Evolutionary conservation across 1,140 invertebrate genomes (phyloP), one percentile per base, ranked within the genome.

Genomic region (Cryptotermes secundus): DNA sequence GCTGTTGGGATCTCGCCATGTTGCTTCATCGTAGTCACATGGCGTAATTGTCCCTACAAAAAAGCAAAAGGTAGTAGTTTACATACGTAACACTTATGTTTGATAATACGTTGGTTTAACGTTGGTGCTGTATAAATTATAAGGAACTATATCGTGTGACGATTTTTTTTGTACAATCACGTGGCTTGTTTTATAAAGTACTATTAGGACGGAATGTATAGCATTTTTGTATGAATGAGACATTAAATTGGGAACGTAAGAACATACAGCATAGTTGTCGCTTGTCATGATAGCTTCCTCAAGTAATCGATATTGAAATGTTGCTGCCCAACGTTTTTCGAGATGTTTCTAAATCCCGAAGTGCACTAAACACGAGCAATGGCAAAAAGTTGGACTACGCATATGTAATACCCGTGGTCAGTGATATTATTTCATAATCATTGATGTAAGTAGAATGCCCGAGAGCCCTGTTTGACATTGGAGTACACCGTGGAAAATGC

Each of bases 1-100:
- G 59, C 59, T 72, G 59, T 72, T 72, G 59, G 59, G 59, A 72
- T 31, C 59, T 72, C 59, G 59, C 59, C 59, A 72, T 72, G 59
- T 72, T 72, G 59, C 31, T 26, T 72, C 59, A 72, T 72, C 31
- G 59, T 31, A 72, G 59, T 72, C 59, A 72, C 59, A 72, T 72
- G 59, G 59, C 59, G 6, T 31, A 10, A 72, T 31, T 72, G 0
- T 72, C n/a, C 7, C 12, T 38, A 38, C 38, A 38, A 38, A 16
- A 4, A 14, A 31, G 59, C n/a, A 31, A 72, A 72, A 31, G 19
- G 24, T 22, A 72, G 4, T 72, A 72, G 45, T 49, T 49, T 49
- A 49, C 22, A 19, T 22, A 16, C 16, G 3, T 22, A 16, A 3
- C 22, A 22, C 16, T 31, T 72, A 72, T 7, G 31, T 72, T 12